Evolutionary conservation across 1,140 invertebrate genomes (phyloP).

Genomic region (Papilio xuthus): DNA sequence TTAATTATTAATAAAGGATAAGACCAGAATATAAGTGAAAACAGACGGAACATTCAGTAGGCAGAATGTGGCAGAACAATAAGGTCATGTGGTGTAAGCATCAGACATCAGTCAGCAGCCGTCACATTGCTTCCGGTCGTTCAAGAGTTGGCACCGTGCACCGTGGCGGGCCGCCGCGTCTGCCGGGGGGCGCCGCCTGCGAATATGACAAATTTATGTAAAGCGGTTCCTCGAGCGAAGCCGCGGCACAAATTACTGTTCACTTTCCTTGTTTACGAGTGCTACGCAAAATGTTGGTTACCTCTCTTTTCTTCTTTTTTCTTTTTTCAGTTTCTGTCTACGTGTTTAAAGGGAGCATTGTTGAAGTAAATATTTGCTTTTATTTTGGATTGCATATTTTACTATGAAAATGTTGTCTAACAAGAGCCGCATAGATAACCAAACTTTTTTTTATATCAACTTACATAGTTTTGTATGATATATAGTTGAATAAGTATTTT

Average conservation of each 20-base stretch:
- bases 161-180: slow-evolving; percentile 29
- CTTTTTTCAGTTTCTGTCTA: no score
- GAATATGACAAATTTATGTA: slow-evolving; percentile 79
- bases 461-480: no score
- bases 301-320: neutral
- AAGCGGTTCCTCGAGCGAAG: slow-evolving; percentile 60
- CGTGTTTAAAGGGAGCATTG: no score
- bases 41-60: neutral
- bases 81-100: neutral
- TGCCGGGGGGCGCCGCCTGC: slow-evolving; percentile 60
- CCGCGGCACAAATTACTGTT: slow-evolving; percentile 72
- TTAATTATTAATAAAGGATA: no score
- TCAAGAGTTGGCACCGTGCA: slow-evolving; percentile 59
- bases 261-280: slow-evolving; percentile 75
- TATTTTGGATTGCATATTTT: no score
- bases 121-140: slow-evolving; percentile 43
- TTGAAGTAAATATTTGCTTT: no score
- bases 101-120: slow-evolving; percentile 27
- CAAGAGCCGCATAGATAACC: no score
- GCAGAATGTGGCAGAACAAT: neutral
- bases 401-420: no score
- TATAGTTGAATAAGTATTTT: no score
- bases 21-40: no score
- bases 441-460: no score
- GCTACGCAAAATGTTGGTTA: slow-evolving; percentile 60